Evolutionary conservation across 2,888 invertebrate genomes (phyloP).

Genomic region (Cactoblastis cactorum): DNA sequence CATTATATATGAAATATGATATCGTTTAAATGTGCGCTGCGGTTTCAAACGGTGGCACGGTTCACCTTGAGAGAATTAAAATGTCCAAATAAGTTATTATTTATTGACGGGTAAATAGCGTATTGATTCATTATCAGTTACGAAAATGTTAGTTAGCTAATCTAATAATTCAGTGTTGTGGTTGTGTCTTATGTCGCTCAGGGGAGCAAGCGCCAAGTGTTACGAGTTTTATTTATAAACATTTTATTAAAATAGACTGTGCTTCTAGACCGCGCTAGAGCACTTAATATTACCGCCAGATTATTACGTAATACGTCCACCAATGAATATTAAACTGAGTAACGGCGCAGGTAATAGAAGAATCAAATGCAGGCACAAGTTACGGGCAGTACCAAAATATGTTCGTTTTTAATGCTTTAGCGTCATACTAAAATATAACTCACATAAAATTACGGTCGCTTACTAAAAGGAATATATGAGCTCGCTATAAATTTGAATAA

Average conservation of each 20-base stretch:
- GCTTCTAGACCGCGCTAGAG: conserved; percentile 2
- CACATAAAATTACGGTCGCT: too few relatives aligned
- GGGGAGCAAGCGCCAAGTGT: not conserved
- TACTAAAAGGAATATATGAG: not conserved
- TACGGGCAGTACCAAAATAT: too few relatives aligned
- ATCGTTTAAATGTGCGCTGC: too few relatives aligned
- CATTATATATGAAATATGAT: too few relatives aligned
- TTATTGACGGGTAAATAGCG: not conserved
- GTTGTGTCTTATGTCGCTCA: not conserved
- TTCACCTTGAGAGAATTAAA: too few relatives aligned
- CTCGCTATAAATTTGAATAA: not conserved
- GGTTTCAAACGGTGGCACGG: too few relatives aligned
- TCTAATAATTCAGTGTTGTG: not conserved
- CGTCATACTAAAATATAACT: too few relatives aligned
- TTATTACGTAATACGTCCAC: not conserved
- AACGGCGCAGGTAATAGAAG: too few relatives aligned
- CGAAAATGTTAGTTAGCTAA: not conserved
- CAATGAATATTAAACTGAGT: too few relatives aligned
- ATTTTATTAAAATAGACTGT: not conserved
- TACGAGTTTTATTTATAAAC: not conserved
- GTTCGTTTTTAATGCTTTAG: too few relatives aligned
- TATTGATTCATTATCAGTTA: not conserved
- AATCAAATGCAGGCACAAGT: too few relatives aligned
- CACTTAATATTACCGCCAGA: not conserved
- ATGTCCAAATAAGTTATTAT: not conserved